A percentile compares a stretch with the other conserved stretches of the same genome.
phyloP scores from a whole-genome alignment of 2,797 vertebrate genomes.

The Danio choprae region DNA sequence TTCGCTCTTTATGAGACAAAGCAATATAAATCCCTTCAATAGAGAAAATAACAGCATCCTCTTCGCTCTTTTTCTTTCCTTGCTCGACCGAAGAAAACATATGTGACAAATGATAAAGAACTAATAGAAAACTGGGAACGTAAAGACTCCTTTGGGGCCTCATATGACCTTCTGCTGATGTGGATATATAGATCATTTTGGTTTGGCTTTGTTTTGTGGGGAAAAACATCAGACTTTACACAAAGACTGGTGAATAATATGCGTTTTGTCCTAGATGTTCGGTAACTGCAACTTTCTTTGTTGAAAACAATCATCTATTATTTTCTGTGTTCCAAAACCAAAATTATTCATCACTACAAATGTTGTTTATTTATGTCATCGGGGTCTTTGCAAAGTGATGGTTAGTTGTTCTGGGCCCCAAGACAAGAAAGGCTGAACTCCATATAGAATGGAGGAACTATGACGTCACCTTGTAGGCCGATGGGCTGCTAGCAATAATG shows the following conservation, averaged over 20 bases:
- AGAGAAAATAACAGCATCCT: constrained; percentile 18
- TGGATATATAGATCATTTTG: constrained; percentile 49
- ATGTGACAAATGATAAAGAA: constrained; percentile 31
- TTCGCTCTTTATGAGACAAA: constrained; percentile 16
- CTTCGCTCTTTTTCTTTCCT: constrained; percentile 9
- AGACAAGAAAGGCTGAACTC: neutral
- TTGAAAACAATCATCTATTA: constrained; percentile 16
- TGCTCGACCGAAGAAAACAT: constrained; percentile 20
- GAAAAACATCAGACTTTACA: constrained; percentile 19
- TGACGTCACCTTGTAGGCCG: no score
- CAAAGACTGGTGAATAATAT: neutral
- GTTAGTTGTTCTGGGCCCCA: neutral
- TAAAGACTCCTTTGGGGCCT: constrained; percentile 31
- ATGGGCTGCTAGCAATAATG: no score
- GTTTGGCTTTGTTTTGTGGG: constrained; percentile 39
- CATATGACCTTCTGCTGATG: constrained; percentile 28
- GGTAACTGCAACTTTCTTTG: constrained; percentile 1
- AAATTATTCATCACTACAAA: constrained; percentile 13
- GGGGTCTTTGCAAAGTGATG: neutral
- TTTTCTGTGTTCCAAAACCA: neutral
- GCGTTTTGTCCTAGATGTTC: neutral
- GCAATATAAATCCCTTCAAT: constrained; percentile 23
- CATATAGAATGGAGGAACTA: no score
- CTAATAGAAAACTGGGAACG: constrained; percentile 23
- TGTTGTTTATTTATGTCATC: neutral